Evolutionary conservation across 1,140 invertebrate species (phyloP).

Genomic region (Leguminivora glycinivorella): DNA sequence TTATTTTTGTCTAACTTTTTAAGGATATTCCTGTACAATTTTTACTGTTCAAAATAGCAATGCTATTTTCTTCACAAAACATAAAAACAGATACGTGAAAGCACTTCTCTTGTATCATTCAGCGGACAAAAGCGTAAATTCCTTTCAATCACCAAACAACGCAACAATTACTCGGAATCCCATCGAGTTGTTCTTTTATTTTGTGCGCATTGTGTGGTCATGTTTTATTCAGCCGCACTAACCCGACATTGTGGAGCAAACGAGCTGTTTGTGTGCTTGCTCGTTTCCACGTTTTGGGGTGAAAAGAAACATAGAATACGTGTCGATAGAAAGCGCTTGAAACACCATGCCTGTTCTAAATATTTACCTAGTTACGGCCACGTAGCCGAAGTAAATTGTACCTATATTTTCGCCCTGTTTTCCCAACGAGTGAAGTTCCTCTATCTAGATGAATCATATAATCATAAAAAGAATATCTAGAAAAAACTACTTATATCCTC

Average conservation of each 20-base stretch:
- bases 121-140: conserved; percentile 25
- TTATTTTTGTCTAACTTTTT: background rate
- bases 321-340: background rate
- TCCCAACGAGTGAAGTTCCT: too few relatives aligned
- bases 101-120: conserved; percentile 21
- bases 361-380: too few relatives aligned
- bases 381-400: too few relatives aligned
- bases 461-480: too few relatives aligned
- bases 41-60: background rate
- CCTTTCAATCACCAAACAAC: conserved; percentile 27
- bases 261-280: conserved; percentile 19
- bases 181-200: conserved; percentile 26
- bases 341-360: background rate
- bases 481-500: too few relatives aligned
- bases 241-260: conserved; percentile 12
- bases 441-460: too few relatives aligned
- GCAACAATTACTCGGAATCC: conserved; percentile 26
- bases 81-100: background rate
- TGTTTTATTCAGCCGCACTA: conserved; percentile 29
- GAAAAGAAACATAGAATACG: conserved; percentile 20
- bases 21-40: background rate
- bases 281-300: conserved; percentile 17
- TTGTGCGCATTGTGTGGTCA: conserved; percentile 14
- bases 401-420: too few relatives aligned
- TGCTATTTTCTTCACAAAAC: background rate